Conservation (phyloP, 2,797 vertebrate genomes). For the Clamator glandarius region DNA sequence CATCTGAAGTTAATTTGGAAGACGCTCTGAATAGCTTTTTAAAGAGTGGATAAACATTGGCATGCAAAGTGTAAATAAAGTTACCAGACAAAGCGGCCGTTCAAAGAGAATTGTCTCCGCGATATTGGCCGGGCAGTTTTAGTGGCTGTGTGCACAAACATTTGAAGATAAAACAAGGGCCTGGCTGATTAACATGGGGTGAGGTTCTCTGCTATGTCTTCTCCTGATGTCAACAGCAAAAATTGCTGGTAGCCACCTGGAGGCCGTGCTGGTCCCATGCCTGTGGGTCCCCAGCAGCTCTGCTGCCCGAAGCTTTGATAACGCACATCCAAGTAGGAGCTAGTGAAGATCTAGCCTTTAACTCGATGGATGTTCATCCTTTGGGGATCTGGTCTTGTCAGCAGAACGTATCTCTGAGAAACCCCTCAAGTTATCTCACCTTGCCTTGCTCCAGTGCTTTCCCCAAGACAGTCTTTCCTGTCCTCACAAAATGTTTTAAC, state of each 20-base stretch:
- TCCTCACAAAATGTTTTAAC: not conserved
- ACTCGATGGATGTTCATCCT: not conserved
- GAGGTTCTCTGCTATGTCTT: not conserved
- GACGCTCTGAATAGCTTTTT: conserved; percentile 63
- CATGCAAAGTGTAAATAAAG: conserved; percentile 74
- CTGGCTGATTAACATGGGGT: not conserved
- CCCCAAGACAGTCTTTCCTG: not conserved
- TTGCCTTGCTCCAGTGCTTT: not conserved
- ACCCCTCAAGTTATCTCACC: too few relatives aligned
- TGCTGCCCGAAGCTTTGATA: rapidly evolving
- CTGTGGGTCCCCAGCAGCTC: rapidly evolving
- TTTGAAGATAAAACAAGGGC: conserved; percentile 37
- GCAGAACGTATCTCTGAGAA: not conserved
- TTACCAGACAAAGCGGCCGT: conserved; percentile 61
- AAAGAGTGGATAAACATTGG: conserved; percentile 76
- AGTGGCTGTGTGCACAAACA: conserved; percentile 15
- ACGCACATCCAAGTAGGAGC: not conserved
- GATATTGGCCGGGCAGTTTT: conserved; percentile 8
- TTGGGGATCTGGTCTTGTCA: not conserved
- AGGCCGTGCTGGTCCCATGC: rapidly evolving
- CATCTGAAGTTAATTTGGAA: conserved; percentile 74
- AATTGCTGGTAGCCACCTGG: rapidly evolving
- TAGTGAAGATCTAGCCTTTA: not conserved
- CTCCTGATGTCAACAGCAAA: not conserved
- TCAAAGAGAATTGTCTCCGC: conserved; percentile 58